Evolutionary conservation across 2,888 invertebrate genomes (phyloP).

Genomic region (Lissocephala sabroskyi): DNA sequence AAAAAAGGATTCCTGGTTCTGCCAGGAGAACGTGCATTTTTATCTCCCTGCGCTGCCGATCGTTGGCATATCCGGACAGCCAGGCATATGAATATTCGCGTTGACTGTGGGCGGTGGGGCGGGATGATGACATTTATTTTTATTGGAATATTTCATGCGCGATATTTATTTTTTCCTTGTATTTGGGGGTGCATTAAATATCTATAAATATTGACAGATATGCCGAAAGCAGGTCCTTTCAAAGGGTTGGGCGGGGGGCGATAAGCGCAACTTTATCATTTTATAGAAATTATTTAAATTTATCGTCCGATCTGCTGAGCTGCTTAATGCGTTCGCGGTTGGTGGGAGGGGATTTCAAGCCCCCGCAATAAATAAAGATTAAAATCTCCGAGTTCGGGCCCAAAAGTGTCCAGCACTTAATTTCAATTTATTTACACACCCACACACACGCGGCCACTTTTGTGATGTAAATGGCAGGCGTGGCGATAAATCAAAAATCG

Average conservation of each 20-base stretch:
- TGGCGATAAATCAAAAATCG: constrained; percentile 47
- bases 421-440: constrained; percentile 48
- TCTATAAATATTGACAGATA: constrained; percentile 32
- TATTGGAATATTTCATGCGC: constrained; percentile 2
- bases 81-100: constrained; percentile 8
- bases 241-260: background rate
- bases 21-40: background rate
- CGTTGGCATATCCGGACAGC: constrained; percentile 5
- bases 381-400: constrained; percentile 46
- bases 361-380: constrained; percentile 58
- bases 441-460: constrained; percentile 8
- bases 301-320: background rate
- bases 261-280: background rate
- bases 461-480: constrained; percentile 1
- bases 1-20: constrained; percentile 14
- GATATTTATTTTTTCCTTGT: too few relatives aligned
- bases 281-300: constrained; percentile 6
- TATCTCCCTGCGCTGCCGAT: background rate
- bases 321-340: background rate
- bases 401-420: constrained; percentile 57
- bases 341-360: too few relatives aligned
- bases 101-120: too few relatives aligned
- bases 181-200: constrained; percentile 28
- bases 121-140: too few relatives aligned
- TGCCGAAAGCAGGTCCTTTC: too few relatives aligned